These are phyloP conservation scores for Dermolepida albohirtum DNA, from an alignment of 2,888 invertebrate genomes.

Conservation along the genomic window DNA sequence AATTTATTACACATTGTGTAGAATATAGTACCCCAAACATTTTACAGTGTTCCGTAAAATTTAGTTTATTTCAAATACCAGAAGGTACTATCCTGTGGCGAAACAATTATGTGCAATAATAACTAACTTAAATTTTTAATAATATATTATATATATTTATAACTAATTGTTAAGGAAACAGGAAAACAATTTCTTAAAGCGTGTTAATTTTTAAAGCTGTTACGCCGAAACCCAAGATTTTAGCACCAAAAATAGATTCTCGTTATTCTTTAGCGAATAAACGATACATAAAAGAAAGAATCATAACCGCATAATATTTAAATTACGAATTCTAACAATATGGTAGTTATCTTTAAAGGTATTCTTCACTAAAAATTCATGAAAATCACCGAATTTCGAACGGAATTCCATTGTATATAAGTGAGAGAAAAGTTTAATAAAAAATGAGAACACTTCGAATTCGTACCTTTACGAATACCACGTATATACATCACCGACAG, in stretches of 20 bases:
- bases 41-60: too few relatives aligned
- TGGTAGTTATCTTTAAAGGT: conserved; percentile 3
- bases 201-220: too few relatives aligned
- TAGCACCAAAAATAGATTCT: neutral
- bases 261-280: neutral
- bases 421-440: conserved; percentile 44
- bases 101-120: too few relatives aligned
- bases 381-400: conserved; percentile 35
- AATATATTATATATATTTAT: too few relatives aligned
- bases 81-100: too few relatives aligned
- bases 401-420: conserved; percentile 29
- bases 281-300: conserved; percentile 3
- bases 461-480: conserved; percentile 12
- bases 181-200: too few relatives aligned
- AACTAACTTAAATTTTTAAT: too few relatives aligned
- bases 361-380: conserved; percentile 33
- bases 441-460: conserved; percentile 37
- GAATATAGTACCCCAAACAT: too few relatives aligned
- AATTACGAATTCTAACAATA: conserved; percentile 27
- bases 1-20: too few relatives aligned
- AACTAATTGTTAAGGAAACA: too few relatives aligned
- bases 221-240: neutral
- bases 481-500: conserved; percentile 12
- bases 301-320: conserved; percentile 21
- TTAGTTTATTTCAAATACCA: too few relatives aligned